phyloP scores from a whole-genome alignment of 2,888 invertebrate genomes.

The Pinctada fucata region DNA sequence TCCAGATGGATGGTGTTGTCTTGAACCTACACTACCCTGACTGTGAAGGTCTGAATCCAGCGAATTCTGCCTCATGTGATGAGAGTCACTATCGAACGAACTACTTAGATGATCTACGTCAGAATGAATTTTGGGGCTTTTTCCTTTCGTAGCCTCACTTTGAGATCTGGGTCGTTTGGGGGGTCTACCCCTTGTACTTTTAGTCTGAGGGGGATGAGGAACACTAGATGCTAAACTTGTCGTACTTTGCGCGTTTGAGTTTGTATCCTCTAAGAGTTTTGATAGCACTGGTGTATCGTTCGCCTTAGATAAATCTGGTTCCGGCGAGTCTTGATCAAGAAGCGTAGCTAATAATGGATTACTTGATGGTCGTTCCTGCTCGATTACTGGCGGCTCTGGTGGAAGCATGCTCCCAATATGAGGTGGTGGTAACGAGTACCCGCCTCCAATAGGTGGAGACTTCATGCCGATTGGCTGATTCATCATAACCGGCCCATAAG shows the following conservation, averaged over 20 bases:
- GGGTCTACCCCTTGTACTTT: constrained; percentile 51
- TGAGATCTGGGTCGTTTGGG: constrained; percentile 67
- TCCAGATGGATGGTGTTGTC: constrained; percentile 16
- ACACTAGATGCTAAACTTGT: constrained; percentile 49
- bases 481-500: not conserved
- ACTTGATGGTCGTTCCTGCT: constrained; percentile 44
- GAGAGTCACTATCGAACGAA: constrained; percentile 42
- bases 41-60: constrained; percentile 39
- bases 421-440: not conserved
- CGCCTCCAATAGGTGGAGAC: not conserved
- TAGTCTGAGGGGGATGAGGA: constrained; percentile 45
- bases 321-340: constrained; percentile 67
- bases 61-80: not conserved
- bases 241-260: not conserved
- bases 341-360: constrained; percentile 73
- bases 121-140: constrained; percentile 74
- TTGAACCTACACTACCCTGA: constrained; percentile 9
- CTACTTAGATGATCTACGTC: constrained; percentile 55
- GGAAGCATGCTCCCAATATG: constrained; percentile 23
- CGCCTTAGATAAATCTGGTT: constrained; percentile 41
- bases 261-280: constrained; percentile 67
- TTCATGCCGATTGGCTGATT: not conserved
- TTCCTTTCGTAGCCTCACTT: constrained; percentile 62
- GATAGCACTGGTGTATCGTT: constrained; percentile 71
- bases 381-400: constrained; percentile 30